Evolutionary conservation across 2,888 invertebrate species (phyloP).

Genomic region (Oscheius onirici): DNA sequence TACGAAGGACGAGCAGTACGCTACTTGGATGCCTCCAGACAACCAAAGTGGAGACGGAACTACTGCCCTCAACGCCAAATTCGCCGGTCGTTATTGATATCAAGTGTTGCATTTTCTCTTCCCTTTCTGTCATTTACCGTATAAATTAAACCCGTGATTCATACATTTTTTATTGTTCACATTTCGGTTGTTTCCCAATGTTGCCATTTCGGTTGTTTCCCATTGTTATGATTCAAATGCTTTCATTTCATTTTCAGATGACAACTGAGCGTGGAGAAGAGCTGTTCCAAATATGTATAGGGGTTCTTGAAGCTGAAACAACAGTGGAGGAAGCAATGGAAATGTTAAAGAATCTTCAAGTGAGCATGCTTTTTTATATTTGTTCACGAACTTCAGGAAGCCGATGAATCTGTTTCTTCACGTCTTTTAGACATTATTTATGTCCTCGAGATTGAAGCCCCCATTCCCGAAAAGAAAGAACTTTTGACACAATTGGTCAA

Average conservation of each 20-base stretch:
- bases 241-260: conserved; percentile 2
- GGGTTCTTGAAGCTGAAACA: background rate
- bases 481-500: conserved; percentile 41
- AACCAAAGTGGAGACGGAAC: conserved; percentile 78
- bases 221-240: too few relatives aligned
- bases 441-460: conserved; percentile 45
- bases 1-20: conserved; percentile 75
- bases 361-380: conserved; percentile 1
- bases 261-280: background rate
- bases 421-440: conserved; percentile 56
- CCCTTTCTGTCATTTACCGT: background rate
- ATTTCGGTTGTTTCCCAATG: too few relatives aligned
- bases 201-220: too few relatives aligned
- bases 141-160: background rate
- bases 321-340: conserved; percentile 13
- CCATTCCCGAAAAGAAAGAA: conserved; percentile 34
- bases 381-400: conserved; percentile 27
- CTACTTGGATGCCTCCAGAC: conserved; percentile 83
- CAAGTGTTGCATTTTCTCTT: background rate
- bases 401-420: conserved; percentile 32
- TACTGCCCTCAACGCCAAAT: conserved; percentile 61
- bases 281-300: conserved; percentile 5
- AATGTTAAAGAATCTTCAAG: background rate
- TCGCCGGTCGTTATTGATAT: conserved; percentile 61
- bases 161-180: background rate